Percentiles rank a stretch among this genome's conserved stretches.
Evolutionary conservation across 2,113 vertebrate species (phyloP).

Genomic region (Rhinolophus ferrumequinum): DNA sequence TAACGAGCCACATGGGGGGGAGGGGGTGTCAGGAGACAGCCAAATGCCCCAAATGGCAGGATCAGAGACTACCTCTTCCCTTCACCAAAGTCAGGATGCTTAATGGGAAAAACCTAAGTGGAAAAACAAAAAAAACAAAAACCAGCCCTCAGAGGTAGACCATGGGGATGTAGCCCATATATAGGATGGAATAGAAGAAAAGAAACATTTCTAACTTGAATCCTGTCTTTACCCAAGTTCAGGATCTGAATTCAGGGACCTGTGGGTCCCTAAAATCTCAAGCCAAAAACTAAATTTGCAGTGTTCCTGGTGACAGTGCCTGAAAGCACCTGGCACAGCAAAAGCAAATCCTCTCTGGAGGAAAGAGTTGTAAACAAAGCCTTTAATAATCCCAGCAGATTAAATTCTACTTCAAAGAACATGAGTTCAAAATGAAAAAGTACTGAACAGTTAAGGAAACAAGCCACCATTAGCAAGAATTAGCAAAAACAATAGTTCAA

Average conservation of each 20-base stretch:
- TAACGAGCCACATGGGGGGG: not conserved
- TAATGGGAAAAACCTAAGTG: not conserved
- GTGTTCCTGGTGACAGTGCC: not conserved
- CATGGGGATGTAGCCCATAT: not conserved
- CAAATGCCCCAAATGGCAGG: not conserved
- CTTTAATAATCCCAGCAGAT: not conserved
- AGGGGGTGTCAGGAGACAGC: not conserved
- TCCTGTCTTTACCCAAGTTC: not conserved
- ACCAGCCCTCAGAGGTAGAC: not conserved
- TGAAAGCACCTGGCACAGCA: not conserved
- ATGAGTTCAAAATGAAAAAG: not conserved
- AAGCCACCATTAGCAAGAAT: not conserved
- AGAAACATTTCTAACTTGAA: not conserved
- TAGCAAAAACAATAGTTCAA: constrained; percentile 16
- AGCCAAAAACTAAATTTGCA: not conserved
- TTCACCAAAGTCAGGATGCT: not conserved
- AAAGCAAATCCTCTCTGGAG: not conserved
- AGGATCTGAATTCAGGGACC: not conserved
- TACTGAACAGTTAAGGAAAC: not conserved
- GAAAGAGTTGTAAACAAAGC: not conserved
- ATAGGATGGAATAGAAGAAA: not conserved
- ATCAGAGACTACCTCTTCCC: not conserved
- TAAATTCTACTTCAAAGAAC: not conserved
- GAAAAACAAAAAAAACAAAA: not conserved
- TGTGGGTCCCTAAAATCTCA: not conserved